Evolutionary conservation across 2,797 vertebrate genomes (phyloP).

Genomic region (Clarias fuscus): DNA sequence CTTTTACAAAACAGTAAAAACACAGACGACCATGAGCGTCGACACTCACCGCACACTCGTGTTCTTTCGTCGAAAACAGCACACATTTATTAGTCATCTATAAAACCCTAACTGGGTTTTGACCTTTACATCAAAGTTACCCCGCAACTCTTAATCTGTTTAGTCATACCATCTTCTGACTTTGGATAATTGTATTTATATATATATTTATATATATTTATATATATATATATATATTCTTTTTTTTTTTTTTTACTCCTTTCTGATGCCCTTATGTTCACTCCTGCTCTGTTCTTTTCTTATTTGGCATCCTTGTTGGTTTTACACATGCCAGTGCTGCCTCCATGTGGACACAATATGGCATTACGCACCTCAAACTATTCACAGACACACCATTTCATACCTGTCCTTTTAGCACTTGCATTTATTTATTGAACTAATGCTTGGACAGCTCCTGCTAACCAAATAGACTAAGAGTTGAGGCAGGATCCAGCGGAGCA

Average conservation of each 20-base stretch:
- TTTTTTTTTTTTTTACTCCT: not conserved
- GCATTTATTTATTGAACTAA: not conserved
- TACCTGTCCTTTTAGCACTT: slow-evolving; percentile 12
- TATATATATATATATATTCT: no score
- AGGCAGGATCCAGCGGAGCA: slow-evolving; percentile 1
- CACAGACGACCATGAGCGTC: not conserved
- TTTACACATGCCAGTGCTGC: slow-evolving; percentile 70
- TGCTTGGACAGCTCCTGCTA: not conserved
- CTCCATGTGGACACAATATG: slow-evolving; percentile 68
- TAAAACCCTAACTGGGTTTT: not conserved
- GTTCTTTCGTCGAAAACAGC: not conserved
- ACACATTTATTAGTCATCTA: not conserved
- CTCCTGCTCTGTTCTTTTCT: not conserved
- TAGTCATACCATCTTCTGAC: not conserved
- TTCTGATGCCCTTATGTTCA: not conserved
- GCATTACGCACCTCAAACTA: slow-evolving; percentile 62
- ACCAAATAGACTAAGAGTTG: not conserved
- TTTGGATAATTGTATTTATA: no score
- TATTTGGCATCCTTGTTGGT: slow-evolving; percentile 43
- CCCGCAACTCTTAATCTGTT: not conserved
- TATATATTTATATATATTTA: no score
- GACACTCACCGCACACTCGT: not conserved
- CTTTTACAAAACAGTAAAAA: slow-evolving; percentile 6
- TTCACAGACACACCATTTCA: not conserved
- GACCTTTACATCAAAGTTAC: not conserved